Conservation (phyloP, 2,888 invertebrate genomes). For the Spilarctia lutea region DNA sequence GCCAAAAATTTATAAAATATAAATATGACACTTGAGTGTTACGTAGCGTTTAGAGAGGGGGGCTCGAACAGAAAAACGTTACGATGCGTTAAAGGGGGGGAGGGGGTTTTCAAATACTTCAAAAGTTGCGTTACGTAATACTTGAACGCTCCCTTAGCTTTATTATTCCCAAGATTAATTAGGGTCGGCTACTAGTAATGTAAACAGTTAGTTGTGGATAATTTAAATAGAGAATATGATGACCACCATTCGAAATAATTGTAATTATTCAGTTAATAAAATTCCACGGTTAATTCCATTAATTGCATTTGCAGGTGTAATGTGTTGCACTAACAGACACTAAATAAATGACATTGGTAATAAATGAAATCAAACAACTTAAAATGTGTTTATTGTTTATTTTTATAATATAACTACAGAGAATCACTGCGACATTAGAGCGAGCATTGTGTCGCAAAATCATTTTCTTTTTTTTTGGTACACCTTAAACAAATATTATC, state of each 20-base stretch:
- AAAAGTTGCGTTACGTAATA: too few species aligned
- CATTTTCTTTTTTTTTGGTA: slow-evolving; percentile 74
- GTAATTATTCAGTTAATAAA: not conserved
- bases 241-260: not conserved
- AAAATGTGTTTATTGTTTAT: slow-evolving; percentile 73
- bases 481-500: slow-evolving; percentile 68
- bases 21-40: too few species aligned
- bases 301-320: too few species aligned
- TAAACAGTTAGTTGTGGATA: not conserved
- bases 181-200: too few species aligned
- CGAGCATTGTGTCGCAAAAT: slow-evolving; percentile 50
- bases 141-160: too few species aligned
- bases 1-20: too few species aligned
- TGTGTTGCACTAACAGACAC: too few species aligned
- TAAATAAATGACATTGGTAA: slow-evolving; percentile 9
- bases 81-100: too few species aligned
- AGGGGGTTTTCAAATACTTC: too few species aligned
- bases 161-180: too few species aligned
- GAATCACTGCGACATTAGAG: slow-evolving; percentile 71
- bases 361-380: slow-evolving; percentile 39
- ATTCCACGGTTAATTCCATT: not conserved
- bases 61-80: too few species aligned
- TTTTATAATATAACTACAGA: slow-evolving; percentile 83
- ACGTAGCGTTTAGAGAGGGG: too few species aligned
- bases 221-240: not conserved